These are phyloP conservation scores for Noturus placidus DNA, from an alignment of 2,113 vertebrate species.

Conservation along the genomic window DNA sequence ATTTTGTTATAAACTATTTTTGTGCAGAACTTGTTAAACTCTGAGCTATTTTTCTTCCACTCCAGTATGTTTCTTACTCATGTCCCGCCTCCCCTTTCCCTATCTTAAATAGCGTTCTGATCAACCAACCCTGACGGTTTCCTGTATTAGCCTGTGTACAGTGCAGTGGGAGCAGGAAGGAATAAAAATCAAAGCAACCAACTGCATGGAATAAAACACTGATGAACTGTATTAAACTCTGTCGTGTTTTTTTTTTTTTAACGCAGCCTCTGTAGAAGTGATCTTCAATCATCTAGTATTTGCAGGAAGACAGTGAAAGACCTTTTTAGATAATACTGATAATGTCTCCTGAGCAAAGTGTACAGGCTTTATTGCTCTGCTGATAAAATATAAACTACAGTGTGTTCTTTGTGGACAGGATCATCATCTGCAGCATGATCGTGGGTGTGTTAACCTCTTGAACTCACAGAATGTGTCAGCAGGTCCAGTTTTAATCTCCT, in stretches of 20 bases:
- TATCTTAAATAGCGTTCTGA: slow-evolving; percentile 70
- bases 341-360: slow-evolving; percentile 31
- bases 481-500: not conserved
- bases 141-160: slow-evolving; percentile 81
- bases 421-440: not conserved
- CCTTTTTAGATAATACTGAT: not conserved
- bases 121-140: slow-evolving; percentile 72
- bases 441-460: not conserved
- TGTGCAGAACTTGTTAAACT: slow-evolving; percentile 61
- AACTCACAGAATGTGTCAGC: not conserved
- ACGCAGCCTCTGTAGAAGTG: not conserved
- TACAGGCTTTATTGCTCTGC: slow-evolving; percentile 36
- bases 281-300: not conserved
- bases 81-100: slow-evolving; percentile 45
- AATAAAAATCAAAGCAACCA: slow-evolving; percentile 87
- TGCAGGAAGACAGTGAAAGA: not conserved
- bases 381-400: not conserved
- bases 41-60: slow-evolving; percentile 54
- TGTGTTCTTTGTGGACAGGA: not conserved
- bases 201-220: slow-evolving; percentile 95
- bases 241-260: not conserved
- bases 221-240: slow-evolving; percentile 79
- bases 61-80: slow-evolving; percentile 61
- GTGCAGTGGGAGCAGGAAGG: slow-evolving; percentile 78
- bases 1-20: slow-evolving; percentile 58